Percentiles rank a stretch among this genome's conserved stretches.
Evolutionary conservation across 2,888 invertebrate genomes (phyloP).

Genomic region (Cactoblastis cactorum): DNA sequence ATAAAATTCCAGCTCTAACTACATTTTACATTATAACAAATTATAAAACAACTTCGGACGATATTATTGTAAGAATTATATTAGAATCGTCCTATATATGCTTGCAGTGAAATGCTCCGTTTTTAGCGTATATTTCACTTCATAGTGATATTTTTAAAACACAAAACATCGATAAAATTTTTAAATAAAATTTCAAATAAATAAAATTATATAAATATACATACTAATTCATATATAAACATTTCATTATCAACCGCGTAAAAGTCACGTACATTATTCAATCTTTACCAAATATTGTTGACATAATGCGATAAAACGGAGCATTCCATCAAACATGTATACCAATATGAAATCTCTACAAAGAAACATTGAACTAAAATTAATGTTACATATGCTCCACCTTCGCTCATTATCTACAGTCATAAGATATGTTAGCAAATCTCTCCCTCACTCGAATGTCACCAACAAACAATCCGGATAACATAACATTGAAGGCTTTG

Average conservation of each 20-base stretch:
- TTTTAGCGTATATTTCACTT: constrained; percentile 16
- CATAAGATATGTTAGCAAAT: constrained; percentile 72
- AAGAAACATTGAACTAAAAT: constrained; percentile 74
- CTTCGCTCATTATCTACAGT: constrained; percentile 54
- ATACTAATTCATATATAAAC: constrained; percentile 20
- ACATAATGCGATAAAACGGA: constrained; percentile 36
- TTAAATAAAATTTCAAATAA: constrained; percentile 15
- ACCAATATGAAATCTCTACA: constrained; percentile 70
- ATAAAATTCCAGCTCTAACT: constrained; percentile 64
- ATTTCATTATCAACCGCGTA: constrained; percentile 21
- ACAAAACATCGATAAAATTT: constrained; percentile 8
- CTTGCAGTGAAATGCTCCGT: constrained; percentile 59
- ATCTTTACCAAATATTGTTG: constrained; percentile 33
- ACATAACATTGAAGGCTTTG: constrained; percentile 49
- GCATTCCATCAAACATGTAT: constrained; percentile 63
- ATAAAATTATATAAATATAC: constrained; percentile 6
- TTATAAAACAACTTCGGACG: constrained; percentile 73
- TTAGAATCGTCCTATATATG: constrained; percentile 72
- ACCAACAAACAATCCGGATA: constrained; percentile 34
- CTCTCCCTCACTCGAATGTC: constrained; percentile 36
- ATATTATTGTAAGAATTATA: constrained; percentile 79
- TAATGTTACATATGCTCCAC: constrained; percentile 57
- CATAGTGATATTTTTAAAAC: constrained; percentile 3
- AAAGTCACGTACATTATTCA: constrained; percentile 30
- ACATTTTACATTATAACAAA: constrained; percentile 66